Evolutionary conservation across 2,797 vertebrate genomes (phyloP), one percentile per base, ranked within the genome.

Genomic region (Carcharodon carcharias): DNA sequence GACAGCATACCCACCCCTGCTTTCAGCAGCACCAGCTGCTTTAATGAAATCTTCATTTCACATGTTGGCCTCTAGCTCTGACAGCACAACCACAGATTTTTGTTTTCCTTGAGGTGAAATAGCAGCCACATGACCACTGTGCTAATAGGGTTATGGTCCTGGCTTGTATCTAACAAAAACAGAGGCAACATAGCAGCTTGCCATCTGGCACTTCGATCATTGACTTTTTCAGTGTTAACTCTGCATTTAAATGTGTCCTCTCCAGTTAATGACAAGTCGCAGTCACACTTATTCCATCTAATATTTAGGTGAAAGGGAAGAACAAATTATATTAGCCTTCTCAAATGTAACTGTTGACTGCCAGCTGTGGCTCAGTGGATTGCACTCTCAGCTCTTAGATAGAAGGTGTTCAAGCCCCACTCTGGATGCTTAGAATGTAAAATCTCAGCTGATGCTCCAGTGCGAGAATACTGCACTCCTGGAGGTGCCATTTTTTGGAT

Each of bases 111-210:
- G 16, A 58, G 50, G 69, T 77, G 54, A 77, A 73, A 73, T 58
- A 56, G 45, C 69, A 95, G 69, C 50, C 31, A 35, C 69, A 35
- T 95, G 67, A 95, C 54, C 69, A 69, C 50, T 56, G 69, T 73
- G 28, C 67, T 71, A 95, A 95, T 73, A 96, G 77, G 82, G 96
- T 88, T 88, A 18, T 80, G 82, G 82, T 67, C 16, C 82, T 71
- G 63, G 96, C 61, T 50, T 35, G 58, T 96, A 69, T 63, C 23
- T 61, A 69, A 96, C 54, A 61, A 85, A 96, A 96, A 31, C 73
- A 85, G 11, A 14, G 54, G 77, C 26, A 11, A 40, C 31, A 12
- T 69, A 67, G 58, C 82, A 26, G 58, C 61, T 31, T 61, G 50
- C 80, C 69, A 95, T 73, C 94, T 95, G 94, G 69, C 94, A 73